Base-by-base conservation (phyloP, 2,797 vertebrate species). In the Lepilemur septentrionalis region DNA sequence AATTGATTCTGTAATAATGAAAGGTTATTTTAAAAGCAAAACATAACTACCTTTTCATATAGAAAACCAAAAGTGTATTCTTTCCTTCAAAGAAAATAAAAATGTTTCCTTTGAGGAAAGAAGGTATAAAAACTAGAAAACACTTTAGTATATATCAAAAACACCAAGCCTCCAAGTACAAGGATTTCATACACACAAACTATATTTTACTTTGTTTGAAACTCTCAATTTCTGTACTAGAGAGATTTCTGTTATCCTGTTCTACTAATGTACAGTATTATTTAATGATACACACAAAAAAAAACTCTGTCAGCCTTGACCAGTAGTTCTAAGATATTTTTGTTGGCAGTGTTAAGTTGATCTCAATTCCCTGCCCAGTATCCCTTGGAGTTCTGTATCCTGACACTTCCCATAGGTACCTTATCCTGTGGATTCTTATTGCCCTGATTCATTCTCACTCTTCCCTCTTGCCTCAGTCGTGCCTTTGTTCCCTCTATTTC, bases 1-100 rank as follows among this genome's bases (percentile, higher is more conserved):
- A 95, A 18, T 93, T 89, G n/a, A 35, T 79, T 94, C 35, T 85
- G 7, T 91, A 93, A 89, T 73, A 52, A 78, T 69, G 84, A 95
- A 93, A 89, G 14, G 4, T 50, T 85, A 52, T 85, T 61, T 41
- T 14, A 69, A 67, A 23, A 79, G 17, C 12, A 38, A 55, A 35
- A 35, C n/a, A 79, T 41, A 65, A 38, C 9, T 81, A 18, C 10
- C 3, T 65, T 94, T 93, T 90, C 50, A 32, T 41, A 38, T 50
- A 90, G 57, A 95, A 89, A 92, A 95, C 13, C 57, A 73, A 18
- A 14, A 82, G 35, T 41, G 5, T 79, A 59, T 81, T 86, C 22
- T 96, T 43, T 81, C 52, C 52, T 85, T 89, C 25, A 82, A 89
- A 55, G 61, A 92, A 92, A 87, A 83, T 86, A 52, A 78, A 79